These are phyloP conservation scores for Sphaerophoria rueppellii DNA, from an alignment of 2,888 invertebrate species.

Conservation along the genomic window DNA sequence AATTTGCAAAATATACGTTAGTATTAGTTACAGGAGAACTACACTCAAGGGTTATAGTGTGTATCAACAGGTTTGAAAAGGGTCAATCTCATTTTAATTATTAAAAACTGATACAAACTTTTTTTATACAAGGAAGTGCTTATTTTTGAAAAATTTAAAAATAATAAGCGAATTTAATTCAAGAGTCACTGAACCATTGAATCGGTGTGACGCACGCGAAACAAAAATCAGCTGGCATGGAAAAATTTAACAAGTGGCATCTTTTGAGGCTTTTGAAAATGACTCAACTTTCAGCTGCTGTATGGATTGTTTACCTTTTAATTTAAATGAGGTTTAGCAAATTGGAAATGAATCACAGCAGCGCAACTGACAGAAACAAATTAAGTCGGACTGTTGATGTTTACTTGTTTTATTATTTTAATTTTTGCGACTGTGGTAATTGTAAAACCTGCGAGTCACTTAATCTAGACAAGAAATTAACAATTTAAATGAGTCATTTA, in stretches of 20 bases:
- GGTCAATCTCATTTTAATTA: not conserved
- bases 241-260: not conserved
- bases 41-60: not conserved
- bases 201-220: conserved; percentile 9
- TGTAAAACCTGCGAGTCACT: too few relatives aligned
- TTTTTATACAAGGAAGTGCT: not conserved
- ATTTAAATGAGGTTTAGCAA: not conserved
- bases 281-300: conserved; percentile 1
- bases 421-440: too few relatives aligned
- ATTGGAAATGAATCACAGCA: conserved; percentile 5
- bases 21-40: conserved; percentile 26
- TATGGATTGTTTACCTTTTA: not conserved
- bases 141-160: not conserved
- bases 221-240: not conserved
- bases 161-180: not conserved
- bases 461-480: too few relatives aligned
- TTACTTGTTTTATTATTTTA: too few relatives aligned
- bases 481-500: too few relatives aligned
- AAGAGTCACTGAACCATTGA: not conserved
- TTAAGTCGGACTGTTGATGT: too few relatives aligned
- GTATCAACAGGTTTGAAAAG: conserved; percentile 9
- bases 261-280: conserved; percentile 2
- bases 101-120: conserved; percentile 3
- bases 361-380: not conserved
- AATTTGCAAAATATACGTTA: conserved; percentile 17